Percentiles rank a stretch among this genome's conserved stretches.
Evolutionary conservation across 2,113 vertebrate species (phyloP).

Genomic region (Turdus rufiventris): DNA sequence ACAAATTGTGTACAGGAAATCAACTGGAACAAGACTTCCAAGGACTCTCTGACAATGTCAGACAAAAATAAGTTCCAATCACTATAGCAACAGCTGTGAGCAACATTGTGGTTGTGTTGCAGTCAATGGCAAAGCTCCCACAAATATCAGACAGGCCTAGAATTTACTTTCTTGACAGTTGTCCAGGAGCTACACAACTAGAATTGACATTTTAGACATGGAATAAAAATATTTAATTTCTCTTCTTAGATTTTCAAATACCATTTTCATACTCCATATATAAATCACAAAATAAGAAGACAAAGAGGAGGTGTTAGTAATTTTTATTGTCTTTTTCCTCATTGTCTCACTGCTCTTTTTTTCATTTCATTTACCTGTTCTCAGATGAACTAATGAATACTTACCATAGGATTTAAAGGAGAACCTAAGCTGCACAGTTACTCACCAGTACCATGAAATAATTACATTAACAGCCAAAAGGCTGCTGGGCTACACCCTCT

Average conservation of each 20-base stretch:
- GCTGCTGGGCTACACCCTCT: too few relatives aligned
- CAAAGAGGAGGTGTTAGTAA: too few relatives aligned
- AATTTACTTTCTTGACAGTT: not conserved
- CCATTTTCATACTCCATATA: too few relatives aligned
- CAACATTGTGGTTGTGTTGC: not conserved
- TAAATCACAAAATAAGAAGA: too few relatives aligned
- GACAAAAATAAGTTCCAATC: conserved; percentile 28
- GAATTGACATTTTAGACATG: not conserved
- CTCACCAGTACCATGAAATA: too few relatives aligned
- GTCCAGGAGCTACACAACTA: not conserved
- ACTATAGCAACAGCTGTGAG: conserved; percentile 5
- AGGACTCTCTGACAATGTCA: conserved; percentile 26
- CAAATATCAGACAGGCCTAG: not conserved
- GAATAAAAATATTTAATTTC: not conserved
- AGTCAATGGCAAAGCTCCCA: not conserved
- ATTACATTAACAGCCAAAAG: too few relatives aligned
- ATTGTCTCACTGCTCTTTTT: too few relatives aligned
- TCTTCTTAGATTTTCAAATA: not conserved
- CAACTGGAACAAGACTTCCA: conserved; percentile 25
- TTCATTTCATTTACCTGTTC: too few relatives aligned
- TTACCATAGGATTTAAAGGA: too few relatives aligned
- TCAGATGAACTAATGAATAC: too few relatives aligned
- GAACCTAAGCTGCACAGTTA: too few relatives aligned
- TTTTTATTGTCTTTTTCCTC: too few relatives aligned
- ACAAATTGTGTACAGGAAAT: conserved; percentile 15